phyloP scores from a whole-genome alignment of 2,888 invertebrate species.

The Poecilobothrus nobilitatus region DNA sequence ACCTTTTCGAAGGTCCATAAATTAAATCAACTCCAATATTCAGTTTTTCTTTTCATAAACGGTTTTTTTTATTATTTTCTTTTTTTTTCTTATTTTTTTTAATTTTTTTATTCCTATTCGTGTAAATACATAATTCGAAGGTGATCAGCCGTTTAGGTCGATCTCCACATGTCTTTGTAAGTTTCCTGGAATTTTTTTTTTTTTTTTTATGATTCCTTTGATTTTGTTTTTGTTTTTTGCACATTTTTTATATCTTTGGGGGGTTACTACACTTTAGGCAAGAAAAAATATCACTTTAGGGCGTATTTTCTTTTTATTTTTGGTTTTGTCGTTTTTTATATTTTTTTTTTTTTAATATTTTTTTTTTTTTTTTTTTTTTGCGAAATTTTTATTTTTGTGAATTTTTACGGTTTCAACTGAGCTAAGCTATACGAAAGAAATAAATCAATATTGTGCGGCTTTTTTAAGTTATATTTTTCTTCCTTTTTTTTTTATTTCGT shows the following conservation, averaged over 20 bases:
- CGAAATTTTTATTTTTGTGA: background rate
- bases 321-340: too few relatives aligned
- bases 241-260: background rate
- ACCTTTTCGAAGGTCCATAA: slow-evolving; percentile 1
- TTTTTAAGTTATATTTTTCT: background rate
- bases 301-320: background rate
- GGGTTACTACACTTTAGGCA: slow-evolving; percentile 6
- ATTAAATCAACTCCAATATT: slow-evolving; percentile 1
- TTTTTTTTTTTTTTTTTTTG: too few relatives aligned
- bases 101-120: too few relatives aligned
- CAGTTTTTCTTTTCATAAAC: background rate
- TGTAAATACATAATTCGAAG: background rate
- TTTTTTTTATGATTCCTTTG: background rate
- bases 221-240: background rate
- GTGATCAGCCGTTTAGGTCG: slow-evolving; percentile 1
- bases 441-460: slow-evolving; percentile 4
- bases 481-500: background rate
- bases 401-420: slow-evolving; percentile 3
- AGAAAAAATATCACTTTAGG: slow-evolving; percentile 4
- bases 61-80: background rate
- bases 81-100: background rate
- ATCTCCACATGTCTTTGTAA: slow-evolving; percentile 1
- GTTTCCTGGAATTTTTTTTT: background rate
- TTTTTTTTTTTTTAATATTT: too few relatives aligned
- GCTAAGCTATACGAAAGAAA: background rate